Conservation (phyloP, 2,797 vertebrate species). For the Pipistrellus pipistrellus region DNA sequence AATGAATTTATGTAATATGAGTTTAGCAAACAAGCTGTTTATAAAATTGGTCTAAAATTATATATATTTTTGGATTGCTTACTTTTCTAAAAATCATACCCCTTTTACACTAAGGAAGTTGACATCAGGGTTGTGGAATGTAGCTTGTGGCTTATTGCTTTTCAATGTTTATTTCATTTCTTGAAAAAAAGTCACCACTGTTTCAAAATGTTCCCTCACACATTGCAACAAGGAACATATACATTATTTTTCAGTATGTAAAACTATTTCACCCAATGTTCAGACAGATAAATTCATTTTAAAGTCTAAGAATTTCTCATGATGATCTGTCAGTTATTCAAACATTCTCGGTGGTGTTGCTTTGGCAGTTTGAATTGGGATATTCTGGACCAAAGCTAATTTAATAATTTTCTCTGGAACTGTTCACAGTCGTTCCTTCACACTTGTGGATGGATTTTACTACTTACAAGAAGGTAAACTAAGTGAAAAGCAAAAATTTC, state of each 20-base stretch:
- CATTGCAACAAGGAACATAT: conserved; percentile 4
- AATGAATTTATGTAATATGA: conserved; percentile 45
- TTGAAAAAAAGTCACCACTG: neutral
- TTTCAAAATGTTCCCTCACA: conserved; percentile 22
- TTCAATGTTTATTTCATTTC: conserved; percentile 55
- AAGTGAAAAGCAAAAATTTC: conserved; percentile 25
- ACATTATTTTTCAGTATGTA: neutral
- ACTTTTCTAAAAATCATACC: conserved; percentile 51
- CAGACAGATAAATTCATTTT: conserved; percentile 8
- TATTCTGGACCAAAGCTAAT: neutral
- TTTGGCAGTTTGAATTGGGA: conserved; percentile 32
- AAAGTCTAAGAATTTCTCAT: neutral
- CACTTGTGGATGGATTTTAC: neutral
- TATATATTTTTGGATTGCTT: conserved; percentile 38
- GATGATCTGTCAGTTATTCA: conserved; percentile 5
- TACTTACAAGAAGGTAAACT: conserved; percentile 18
- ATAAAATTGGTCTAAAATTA: conserved; percentile 57
- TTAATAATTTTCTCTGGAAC: conserved; percentile 55
- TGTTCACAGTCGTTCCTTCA: conserved; percentile 22
- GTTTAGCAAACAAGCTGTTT: conserved; percentile 54
- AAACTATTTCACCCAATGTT: conserved; percentile 28
- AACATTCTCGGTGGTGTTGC: neutral
- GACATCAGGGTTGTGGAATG: neutral
- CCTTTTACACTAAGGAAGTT: conserved; percentile 60
- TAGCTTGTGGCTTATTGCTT: conserved; percentile 15